Base-by-base conservation (phyloP, 2,113 vertebrate genomes). In the Ptilonorhynchus violaceus region DNA sequence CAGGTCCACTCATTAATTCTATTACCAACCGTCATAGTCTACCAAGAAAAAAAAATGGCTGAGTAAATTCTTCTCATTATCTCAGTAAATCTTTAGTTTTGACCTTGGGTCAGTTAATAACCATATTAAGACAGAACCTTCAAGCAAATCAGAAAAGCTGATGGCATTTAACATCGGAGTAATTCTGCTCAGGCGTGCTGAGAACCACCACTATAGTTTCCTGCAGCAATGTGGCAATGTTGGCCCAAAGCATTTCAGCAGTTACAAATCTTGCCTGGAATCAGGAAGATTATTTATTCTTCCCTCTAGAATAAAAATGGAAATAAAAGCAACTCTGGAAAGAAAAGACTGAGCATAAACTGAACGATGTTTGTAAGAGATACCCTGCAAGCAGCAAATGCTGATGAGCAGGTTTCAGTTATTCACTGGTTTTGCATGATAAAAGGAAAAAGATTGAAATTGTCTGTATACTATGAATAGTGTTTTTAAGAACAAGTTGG, bases 371-470 rank as follows among this genome's bases (percentile, higher is more conserved):
- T 85, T 93, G 74, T 37, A 93, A 93, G 74, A 88, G 21, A 85
- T 37, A 85, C 50, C 50, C 85, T 73, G 44, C 33, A 37, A 91
- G 72, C 39, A 92, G 83, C 56, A 92, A 93, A 92, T 74, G 84
- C 81, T 93, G 95, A 95, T 94, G 85, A 95, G 50, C 80, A 96
- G 35, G 85, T 88, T 85, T 86, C 79, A 93, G 88, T 91, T 93
- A 88, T 74, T 93, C 92, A 81, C 7, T 88, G 11, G 17, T 85
- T 96, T 96, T 95, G 76, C 92, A 96, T 94, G 68, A 94, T 75
- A 93, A 96, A 94, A 90, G 83, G 73, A 79, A 70, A 90, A 88
- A 85, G 88, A 96, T 37, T 91, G 94, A 92, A 96, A 95, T 75
- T 91, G 89, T 79, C 93, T 97, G 50, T 92, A 86, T 50, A 77